Percentiles rank a stretch among this genome's conserved stretches.
Conservation (phyloP, 2,113 vertebrate genomes). For the Osmerus eperlanus region DNA sequence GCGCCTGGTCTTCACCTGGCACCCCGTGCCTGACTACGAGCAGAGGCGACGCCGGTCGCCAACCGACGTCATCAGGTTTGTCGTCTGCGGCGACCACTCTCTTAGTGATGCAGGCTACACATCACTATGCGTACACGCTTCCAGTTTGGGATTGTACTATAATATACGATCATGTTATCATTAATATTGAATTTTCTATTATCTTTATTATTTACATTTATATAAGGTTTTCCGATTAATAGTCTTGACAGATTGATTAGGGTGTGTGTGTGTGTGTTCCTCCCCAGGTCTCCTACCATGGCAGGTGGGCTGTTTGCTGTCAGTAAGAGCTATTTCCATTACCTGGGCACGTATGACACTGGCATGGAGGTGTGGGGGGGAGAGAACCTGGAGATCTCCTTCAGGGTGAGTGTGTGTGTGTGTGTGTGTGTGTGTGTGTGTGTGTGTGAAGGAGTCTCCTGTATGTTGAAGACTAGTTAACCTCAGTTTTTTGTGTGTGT, state of each 20-base stretch:
- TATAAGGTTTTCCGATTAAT: not conserved
- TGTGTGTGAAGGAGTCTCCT: slow-evolving; percentile 62
- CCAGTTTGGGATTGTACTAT: not conserved
- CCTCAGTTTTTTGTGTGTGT: not conserved
- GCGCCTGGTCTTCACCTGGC: slow-evolving; percentile 96
- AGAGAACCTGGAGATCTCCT: slow-evolving; percentile 98
- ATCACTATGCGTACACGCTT: not conserved
- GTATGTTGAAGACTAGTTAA: not conserved
- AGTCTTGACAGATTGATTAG: not conserved
- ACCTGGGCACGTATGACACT: slow-evolving; percentile 95
- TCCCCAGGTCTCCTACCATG: slow-evolving; percentile 93
- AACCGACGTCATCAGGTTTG: slow-evolving; percentile 88
- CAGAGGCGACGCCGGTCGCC: slow-evolving; percentile 77
- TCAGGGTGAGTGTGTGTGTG: slow-evolving; percentile 79
- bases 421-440: slow-evolving; percentile 58
- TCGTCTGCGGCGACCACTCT: not conserved
- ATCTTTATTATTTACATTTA: not conserved
- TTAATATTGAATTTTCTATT: not conserved
- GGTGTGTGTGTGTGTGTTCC: not conserved
- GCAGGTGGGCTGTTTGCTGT: slow-evolving; percentile 97
- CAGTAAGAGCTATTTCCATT: slow-evolving; percentile 89
- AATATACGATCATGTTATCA: not conserved
- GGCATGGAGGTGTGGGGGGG: slow-evolving; percentile 99
- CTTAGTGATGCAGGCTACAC: not conserved
- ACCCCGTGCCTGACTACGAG: slow-evolving; percentile 79